Base-by-base conservation (phyloP, 23 tunicate genomes). In the Trididemnum nubilum region DNA sequence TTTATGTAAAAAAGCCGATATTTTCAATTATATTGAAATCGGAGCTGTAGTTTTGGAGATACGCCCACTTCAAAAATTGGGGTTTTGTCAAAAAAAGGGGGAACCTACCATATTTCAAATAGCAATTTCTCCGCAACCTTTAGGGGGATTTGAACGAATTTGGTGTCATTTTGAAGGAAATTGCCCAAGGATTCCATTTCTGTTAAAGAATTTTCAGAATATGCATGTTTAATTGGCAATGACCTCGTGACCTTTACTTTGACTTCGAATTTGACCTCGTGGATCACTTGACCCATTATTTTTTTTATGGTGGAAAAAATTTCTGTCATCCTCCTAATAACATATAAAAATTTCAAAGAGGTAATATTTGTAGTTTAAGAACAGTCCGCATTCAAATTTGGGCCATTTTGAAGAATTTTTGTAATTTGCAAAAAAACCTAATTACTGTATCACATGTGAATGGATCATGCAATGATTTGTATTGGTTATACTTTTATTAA, bases 31-130 rank as follows among this genome's bases (percentile, higher is more conserved):
- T 63, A 63, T 24, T 23, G 5, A 24, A 63, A 63, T 63, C 70
- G 70, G 70, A 63, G 31, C 23, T 23, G 70, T 63, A 27, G 70
- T 63, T 63, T 63, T 63, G 31, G 70, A 63, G 70, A 63, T 63
- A 63, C 70, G 31, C 31, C 7, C 70, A n/a, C 70, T 63, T 63
- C 70, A 27, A 63, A 63, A 23, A 23, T 63, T 63, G 7, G 70
- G 31, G 31, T 63, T 63, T 63, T 63, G 29, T 4, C 70, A 63
- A 9, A 63, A 63, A 63, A 24, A 44, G 15, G 23, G 31, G 31
- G 70, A 4, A 27, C 31, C 70, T 4, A 23, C 70, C 23, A 63
- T 23, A 63, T 9, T 63, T 63, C 31, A 63, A 27, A 27, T 27
- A 15, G 31, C 31, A 27, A 22, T 63, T 9, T 63, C 31, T 63